phyloP scores from a whole-genome alignment of 2,113 vertebrate genomes.

The Anas platyrhynchos region DNA sequence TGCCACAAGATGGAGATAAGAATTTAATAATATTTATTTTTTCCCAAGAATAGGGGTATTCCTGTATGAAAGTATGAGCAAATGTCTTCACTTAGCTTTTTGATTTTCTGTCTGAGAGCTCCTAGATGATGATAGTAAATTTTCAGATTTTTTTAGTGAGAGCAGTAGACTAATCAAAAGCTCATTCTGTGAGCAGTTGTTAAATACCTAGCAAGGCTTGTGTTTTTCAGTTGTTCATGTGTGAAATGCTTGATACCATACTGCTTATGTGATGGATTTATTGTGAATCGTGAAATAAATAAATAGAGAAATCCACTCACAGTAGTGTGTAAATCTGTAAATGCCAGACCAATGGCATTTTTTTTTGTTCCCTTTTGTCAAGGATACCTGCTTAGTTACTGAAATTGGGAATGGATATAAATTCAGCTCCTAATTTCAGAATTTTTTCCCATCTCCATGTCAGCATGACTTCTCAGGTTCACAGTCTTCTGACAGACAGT shows the following conservation, averaged over 20 bases:
- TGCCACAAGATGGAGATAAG: slow-evolving; percentile 34
- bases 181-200: neutral
- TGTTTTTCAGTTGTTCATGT: neutral
- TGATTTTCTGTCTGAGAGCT: neutral
- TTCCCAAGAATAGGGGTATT: neutral
- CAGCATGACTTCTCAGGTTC: neutral
- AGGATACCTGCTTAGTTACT: neutral
- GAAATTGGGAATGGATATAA: neutral
- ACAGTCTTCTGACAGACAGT: neutral
- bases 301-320: neutral
- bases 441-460: neutral
- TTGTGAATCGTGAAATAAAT: neutral
- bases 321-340: neutral
- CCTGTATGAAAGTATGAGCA: neutral
- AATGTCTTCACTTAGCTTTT: neutral
- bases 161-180: neutral
- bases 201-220: neutral
- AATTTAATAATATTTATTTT: neutral
- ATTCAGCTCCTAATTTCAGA: neutral
- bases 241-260: neutral
- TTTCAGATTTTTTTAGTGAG: neutral
- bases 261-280: neutral
- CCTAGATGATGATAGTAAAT: neutral
- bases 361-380: neutral
- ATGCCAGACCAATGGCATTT: neutral